phyloP scores from a whole-genome alignment of 2,113 vertebrate species.

The Platysternon megacephalum region DNA sequence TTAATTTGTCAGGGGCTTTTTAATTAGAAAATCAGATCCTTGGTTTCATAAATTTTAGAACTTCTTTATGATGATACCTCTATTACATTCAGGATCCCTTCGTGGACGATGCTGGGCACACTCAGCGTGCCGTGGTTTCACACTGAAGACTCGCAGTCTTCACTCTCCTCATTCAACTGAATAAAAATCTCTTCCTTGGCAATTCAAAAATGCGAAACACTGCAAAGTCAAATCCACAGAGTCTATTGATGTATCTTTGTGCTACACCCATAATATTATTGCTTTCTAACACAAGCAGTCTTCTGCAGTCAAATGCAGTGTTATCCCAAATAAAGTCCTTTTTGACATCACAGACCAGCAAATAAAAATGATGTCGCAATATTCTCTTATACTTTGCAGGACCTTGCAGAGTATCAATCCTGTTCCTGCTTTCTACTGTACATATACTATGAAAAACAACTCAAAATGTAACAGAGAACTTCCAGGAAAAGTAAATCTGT shows the following conservation, averaged over 20 bases:
- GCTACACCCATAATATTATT: not conserved
- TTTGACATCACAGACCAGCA: not conserved
- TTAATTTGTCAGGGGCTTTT: not conserved
- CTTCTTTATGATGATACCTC: not conserved
- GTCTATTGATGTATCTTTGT: not conserved
- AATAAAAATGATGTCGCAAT: not conserved
- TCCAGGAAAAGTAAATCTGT: not conserved
- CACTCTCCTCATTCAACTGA: fast-evolving
- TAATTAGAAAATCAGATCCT: not conserved
- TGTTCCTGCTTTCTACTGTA: not conserved
- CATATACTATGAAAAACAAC: not conserved
- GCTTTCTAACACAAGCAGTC: not conserved
- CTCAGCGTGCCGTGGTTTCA: not conserved
- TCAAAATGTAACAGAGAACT: not conserved
- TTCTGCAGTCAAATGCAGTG: not conserved
- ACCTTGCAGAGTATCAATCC: not conserved
- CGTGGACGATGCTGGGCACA: not conserved
- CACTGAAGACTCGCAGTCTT: not conserved
- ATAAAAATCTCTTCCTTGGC: not conserved
- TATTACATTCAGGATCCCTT: not conserved
- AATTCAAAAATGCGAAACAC: not conserved
- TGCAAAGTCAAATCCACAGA: fast-evolving
- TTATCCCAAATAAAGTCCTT: not conserved
- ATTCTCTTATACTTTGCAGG: not conserved
- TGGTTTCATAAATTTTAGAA: not conserved